Percentiles rank a stretch among this genome's conserved stretches.
Conservation (phyloP, 1,140 invertebrate species). For the Oncopodura yosiiana region DNA sequence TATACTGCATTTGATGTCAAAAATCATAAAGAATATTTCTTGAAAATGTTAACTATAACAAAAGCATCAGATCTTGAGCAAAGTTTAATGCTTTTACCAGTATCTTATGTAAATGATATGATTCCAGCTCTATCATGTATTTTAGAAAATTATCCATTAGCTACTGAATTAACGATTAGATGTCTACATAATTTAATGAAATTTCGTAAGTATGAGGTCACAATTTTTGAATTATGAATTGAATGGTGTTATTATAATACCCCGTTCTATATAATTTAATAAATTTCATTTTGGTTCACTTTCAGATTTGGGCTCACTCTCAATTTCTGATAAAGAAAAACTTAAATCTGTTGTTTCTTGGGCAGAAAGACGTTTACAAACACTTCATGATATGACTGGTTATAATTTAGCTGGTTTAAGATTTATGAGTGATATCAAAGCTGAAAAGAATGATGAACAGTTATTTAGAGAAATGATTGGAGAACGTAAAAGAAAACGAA, state of each 20-base stretch:
- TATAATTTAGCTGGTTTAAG: conserved; percentile 76
- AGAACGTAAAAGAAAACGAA: conserved; percentile 54
- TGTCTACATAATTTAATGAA: conserved; percentile 24
- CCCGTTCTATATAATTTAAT: not conserved
- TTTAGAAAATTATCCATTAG: conserved; percentile 25
- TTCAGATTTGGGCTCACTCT: conserved; percentile 22
- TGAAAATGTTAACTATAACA: conserved; percentile 66
- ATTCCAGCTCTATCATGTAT: conserved; percentile 14
- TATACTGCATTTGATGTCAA: conserved; percentile 66
- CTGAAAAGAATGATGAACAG: conserved; percentile 65
- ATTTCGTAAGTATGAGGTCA: too few relatives aligned
- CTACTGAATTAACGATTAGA: conserved; percentile 26
- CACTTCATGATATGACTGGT: conserved; percentile 64
- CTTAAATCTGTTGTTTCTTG: conserved; percentile 14
- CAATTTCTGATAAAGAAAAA: conserved; percentile 17
- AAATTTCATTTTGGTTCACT: not conserved
- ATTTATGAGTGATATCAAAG: conserved; percentile 64
- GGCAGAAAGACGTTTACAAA: conserved; percentile 9
- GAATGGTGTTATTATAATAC: not conserved
- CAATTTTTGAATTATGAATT: not conserved
- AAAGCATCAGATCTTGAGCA: conserved; percentile 40
- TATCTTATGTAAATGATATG: conserved; percentile 40
- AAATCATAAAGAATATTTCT: conserved; percentile 65
- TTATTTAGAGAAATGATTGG: conserved; percentile 72
- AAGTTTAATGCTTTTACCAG: conserved; percentile 30